phyloP scores from a whole-genome alignment of 1,140 invertebrate species.

The Homalodisca vitripennis region DNA sequence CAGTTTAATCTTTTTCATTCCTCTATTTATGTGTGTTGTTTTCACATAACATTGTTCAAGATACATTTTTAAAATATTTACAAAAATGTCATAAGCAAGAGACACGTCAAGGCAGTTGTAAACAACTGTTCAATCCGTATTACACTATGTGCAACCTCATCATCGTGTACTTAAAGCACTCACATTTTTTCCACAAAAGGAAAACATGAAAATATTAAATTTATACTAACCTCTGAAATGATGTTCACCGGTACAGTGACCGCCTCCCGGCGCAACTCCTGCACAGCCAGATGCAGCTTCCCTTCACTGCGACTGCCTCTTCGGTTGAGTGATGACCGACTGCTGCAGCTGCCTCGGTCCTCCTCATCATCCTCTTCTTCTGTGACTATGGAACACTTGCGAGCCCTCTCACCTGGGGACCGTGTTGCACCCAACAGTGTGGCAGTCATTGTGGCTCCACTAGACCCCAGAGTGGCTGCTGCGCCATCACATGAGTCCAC shows the following conservation, averaged over 20 bases:
- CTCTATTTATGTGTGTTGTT: too few relatives aligned
- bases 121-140: too few relatives aligned
- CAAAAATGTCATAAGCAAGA: too few relatives aligned
- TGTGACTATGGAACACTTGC: conserved; percentile 86
- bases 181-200: too few relatives aligned
- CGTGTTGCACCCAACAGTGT: conserved; percentile 10
- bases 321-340: conserved; percentile 39
- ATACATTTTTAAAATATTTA: too few relatives aligned
- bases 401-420: conserved; percentile 51
- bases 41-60: too few relatives aligned
- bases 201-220: too few relatives aligned
- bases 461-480: too few relatives aligned
- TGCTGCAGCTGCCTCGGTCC: conserved; percentile 44
- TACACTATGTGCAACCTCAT: too few relatives aligned
- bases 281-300: conserved; percentile 41
- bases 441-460: conserved; percentile 12
- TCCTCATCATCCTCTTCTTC: conserved; percentile 82
- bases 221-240: conserved; percentile 44
- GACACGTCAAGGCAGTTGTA: too few relatives aligned
- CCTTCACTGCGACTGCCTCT: conserved; percentile 46
- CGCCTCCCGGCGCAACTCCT: conserved; percentile 43
- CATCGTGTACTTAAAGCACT: too few relatives aligned
- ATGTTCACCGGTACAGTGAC: conserved; percentile 50
- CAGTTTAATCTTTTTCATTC: too few relatives aligned
- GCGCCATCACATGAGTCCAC: conserved; percentile 28